These are phyloP conservation scores for Chiroxiphia lanceolata DNA, from an alignment of 2,797 vertebrate species.

Conservation along the genomic window DNA sequence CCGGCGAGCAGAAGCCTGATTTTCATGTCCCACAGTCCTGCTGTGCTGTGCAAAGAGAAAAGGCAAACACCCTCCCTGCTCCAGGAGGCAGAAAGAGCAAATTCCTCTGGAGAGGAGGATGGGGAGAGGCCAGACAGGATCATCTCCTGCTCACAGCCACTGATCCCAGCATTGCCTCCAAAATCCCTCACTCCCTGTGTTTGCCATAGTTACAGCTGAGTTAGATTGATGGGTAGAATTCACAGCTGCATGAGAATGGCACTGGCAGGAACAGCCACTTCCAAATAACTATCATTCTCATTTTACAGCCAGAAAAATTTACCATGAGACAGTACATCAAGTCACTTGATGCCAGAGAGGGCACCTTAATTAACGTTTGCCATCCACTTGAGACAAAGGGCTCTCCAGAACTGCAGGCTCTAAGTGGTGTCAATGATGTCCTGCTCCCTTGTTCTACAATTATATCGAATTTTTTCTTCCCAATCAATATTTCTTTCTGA, in stretches of 20 bases:
- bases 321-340: not conserved
- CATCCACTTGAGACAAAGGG: not conserved
- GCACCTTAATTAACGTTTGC: constrained; percentile 38
- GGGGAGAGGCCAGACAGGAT: not conserved
- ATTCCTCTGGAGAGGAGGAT: not conserved
- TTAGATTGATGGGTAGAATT: not conserved
- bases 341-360: not conserved
- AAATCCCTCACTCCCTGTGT: not conserved
- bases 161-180: not conserved
- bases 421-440: constrained; percentile 46
- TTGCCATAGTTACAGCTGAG: not conserved
- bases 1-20: not conserved
- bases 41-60: not conserved
- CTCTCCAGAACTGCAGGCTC: not conserved
- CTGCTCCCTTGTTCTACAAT: not conserved
- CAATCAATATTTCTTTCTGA: constrained; percentile 19
- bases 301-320: not conserved
- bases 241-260: not conserved
- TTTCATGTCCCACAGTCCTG: not conserved
- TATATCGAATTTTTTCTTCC: constrained; percentile 20
- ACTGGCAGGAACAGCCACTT: not conserved
- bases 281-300: not conserved
- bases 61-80: not conserved
- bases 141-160: not conserved
- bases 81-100: not conserved